A percentile compares a stretch with the other conserved stretches of the same genome.
Evolutionary conservation across 2,888 invertebrate species (phyloP).

Genomic region (Caenorhabditis becei): DNA sequence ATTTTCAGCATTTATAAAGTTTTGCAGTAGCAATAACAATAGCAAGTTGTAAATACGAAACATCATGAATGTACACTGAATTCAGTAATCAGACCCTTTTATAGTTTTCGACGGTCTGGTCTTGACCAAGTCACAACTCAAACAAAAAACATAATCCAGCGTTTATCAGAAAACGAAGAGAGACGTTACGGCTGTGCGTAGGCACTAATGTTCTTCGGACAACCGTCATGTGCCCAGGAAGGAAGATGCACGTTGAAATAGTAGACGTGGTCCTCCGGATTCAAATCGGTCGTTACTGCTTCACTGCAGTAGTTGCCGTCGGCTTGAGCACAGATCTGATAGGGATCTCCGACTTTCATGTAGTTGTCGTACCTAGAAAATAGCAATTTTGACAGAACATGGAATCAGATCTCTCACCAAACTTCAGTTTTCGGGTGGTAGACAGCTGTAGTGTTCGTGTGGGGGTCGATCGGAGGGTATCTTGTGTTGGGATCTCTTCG

Average conservation of each 20-base stretch:
- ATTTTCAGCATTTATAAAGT: not conserved
- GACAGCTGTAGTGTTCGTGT: not conserved
- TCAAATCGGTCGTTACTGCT: not conserved
- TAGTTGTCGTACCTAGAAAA: slow-evolving; percentile 18
- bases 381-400: no score
- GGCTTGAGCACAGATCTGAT: not conserved
- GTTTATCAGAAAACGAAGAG: not conserved
- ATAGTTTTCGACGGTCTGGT: not conserved
- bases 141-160: not conserved
- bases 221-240: slow-evolving; percentile 17
- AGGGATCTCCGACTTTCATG: slow-evolving; percentile 9
- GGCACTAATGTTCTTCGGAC: slow-evolving; percentile 20
- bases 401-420: not conserved
- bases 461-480: slow-evolving; percentile 8
- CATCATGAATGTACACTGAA: not conserved
- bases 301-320: slow-evolving; percentile 13
- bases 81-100: not conserved
- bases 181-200: slow-evolving; percentile 10
- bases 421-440: slow-evolving; percentile 5
- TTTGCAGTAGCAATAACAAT: not conserved
- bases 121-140: not conserved
- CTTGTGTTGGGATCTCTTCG: not conserved
- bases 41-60: not conserved
- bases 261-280: not conserved
- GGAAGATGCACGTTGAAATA: slow-evolving; percentile 9